phyloP scores from a whole-genome alignment of 2,797 vertebrate species.

The Lates japonicus region DNA sequence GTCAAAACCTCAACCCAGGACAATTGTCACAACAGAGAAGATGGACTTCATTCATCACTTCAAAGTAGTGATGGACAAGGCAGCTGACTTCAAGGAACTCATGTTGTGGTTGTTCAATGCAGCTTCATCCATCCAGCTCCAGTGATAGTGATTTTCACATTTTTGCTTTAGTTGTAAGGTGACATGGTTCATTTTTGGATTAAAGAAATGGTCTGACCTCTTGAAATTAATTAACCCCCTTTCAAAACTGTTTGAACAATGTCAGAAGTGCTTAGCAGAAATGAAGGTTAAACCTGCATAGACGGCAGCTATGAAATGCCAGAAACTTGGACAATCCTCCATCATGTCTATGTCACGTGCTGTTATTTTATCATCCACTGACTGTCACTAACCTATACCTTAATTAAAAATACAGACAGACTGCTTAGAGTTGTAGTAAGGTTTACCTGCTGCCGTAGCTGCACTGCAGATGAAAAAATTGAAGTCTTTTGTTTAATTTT shows the following conservation, averaged over 20 bases:
- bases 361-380: not conserved
- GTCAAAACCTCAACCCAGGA: not conserved
- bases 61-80: not conserved
- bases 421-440: not conserved
- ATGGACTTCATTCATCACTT: not conserved
- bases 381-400: not conserved
- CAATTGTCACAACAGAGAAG: not conserved
- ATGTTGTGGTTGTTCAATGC: not conserved
- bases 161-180: not conserved
- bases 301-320: not conserved
- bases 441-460: constrained; percentile 6
- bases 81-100: not conserved
- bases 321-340: not conserved
- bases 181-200: not conserved
- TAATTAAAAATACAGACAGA: not conserved
- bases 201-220: not conserved
- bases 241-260: not conserved
- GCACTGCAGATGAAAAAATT: constrained; percentile 8
- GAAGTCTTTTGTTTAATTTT: constrained; percentile 42
- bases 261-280: not conserved
- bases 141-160: not conserved
- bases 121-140: not conserved
- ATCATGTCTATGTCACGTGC: not conserved
- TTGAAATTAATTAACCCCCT: too few relatives aligned
- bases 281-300: not conserved